phyloP scores from a whole-genome alignment of 2,888 invertebrate genomes.

The Hirtodrosophila trivittata region DNA sequence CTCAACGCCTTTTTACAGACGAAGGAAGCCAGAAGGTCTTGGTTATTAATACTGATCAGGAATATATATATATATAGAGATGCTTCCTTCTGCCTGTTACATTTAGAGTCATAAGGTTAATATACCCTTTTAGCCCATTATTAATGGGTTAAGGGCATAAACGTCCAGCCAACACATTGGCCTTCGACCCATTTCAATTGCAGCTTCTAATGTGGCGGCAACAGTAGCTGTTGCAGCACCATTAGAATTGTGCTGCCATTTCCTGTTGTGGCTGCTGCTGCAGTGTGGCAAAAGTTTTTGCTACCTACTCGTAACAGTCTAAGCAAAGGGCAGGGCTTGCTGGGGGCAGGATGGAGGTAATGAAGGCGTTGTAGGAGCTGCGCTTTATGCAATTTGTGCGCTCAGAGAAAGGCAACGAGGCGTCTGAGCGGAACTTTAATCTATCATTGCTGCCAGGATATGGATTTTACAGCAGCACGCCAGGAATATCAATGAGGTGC shows the following conservation, averaged over 20 bases:
- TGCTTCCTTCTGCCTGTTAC: background rate
- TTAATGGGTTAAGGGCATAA: background rate
- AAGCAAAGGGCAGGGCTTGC: background rate
- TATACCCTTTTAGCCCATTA: too few species aligned
- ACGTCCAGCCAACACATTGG: slow-evolving; percentile 1
- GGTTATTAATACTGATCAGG: too few species aligned
- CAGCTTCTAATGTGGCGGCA: slow-evolving; percentile 44
- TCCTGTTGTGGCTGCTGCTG: slow-evolving; percentile 38
- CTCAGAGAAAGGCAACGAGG: slow-evolving; percentile 33
- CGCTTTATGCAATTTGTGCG: slow-evolving; percentile 49
- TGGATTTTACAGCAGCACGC: slow-evolving; percentile 41
- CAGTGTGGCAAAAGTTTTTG: slow-evolving; percentile 31
- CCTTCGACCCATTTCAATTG: slow-evolving; percentile 47
- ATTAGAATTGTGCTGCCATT: slow-evolving; percentile 26
- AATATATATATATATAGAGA: background rate
- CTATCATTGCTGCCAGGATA: slow-evolving; percentile 51
- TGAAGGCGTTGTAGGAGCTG: background rate
- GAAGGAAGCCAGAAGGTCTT: too few species aligned
- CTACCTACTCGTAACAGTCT: slow-evolving; percentile 7
- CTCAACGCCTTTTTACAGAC: too few species aligned
- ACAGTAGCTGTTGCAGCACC: slow-evolving; percentile 11
- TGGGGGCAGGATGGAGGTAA: background rate
- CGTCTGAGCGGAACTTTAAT: slow-evolving; percentile 60
- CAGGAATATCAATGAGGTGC: slow-evolving; percentile 54
- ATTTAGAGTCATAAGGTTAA: too few species aligned